Evolutionary conservation across 2,113 vertebrate species (phyloP), one percentile per base, ranked within the genome.

Genomic region (Ceyx cyanopectus): DNA sequence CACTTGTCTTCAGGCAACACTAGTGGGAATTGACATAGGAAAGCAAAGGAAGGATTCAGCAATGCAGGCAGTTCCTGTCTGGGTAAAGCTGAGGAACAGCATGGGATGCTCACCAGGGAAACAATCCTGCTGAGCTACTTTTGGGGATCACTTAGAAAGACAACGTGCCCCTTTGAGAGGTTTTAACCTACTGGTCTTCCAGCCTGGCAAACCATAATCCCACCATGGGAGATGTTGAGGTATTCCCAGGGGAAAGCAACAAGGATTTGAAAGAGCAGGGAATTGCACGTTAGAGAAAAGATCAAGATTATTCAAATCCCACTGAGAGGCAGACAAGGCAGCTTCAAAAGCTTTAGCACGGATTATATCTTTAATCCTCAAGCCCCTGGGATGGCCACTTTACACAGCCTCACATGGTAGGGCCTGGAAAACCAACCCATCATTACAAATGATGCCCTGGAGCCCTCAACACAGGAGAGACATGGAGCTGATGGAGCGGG

Each of bases 1-100:
- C 30, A 2, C 53, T 90, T 32, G 18, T 45, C 40, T 56, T 54
- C 62, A 24, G 27, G 16, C 43, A 87, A 81, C 1, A 1, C 51
- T 50, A 18, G 62, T 0, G 0, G 27, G 53, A 85, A 90, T 3
- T 12, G 61, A n/a, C 7, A 19, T 3, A 8, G 0, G 0, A 43
- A 54, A 24, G 32, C 24, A n/a, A 78, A 87, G 69, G 45, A 27
- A 74, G 29, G n/a, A 75, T 45, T 46, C 14, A 67, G 43, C 57
- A 70, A 62, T 5, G 26, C 30, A 63, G 53, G 40, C 1, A 1
- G 3, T 2, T 77, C 29, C 65, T 61, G 61, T 13, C 30, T 66
- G 53, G 27, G 41, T 27, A 48, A 32, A 73, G 56, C 51, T 13
- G 13, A 74, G 50, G 48, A 77, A 68, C 1, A 1, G 8, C 40